Conservation (phyloP, 2,888 invertebrate genomes). For the Rhabditoides inermis region DNA sequence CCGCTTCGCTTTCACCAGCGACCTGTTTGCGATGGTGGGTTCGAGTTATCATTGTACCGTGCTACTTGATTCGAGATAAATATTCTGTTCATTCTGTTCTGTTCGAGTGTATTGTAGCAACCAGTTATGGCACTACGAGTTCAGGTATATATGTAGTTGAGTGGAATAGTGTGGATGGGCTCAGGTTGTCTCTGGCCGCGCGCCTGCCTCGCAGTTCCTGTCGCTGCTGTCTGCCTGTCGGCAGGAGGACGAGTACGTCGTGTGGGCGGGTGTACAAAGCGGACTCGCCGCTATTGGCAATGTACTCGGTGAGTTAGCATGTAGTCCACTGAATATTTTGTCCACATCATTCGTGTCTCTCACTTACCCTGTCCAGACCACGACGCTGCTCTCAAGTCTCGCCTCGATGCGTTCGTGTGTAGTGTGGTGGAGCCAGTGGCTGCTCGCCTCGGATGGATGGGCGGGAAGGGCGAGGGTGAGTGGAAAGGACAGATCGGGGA, state of each 20-base stretch:
- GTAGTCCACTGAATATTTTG: not conserved
- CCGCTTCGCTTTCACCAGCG: slow-evolving; percentile 78
- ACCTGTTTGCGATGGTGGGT: slow-evolving; percentile 76
- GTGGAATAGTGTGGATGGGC: not conserved
- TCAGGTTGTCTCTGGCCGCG: slow-evolving; percentile 67
- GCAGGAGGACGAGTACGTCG: slow-evolving; percentile 80
- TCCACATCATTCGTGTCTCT: not conserved
- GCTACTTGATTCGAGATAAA: too few species aligned
- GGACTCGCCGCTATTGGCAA: slow-evolving; percentile 21
- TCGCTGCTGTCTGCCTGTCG: slow-evolving; percentile 73
- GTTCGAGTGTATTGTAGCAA: too few species aligned
- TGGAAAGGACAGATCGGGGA: too few species aligned
- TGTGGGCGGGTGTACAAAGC: slow-evolving; percentile 65
- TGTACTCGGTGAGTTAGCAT: slow-evolving; percentile 13
- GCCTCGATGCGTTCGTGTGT: slow-evolving; percentile 29
- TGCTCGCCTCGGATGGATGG: slow-evolving; percentile 38
- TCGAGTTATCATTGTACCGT: too few species aligned
- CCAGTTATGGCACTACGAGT: too few species aligned
- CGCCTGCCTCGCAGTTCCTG: slow-evolving; percentile 71
- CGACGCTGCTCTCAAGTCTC: not conserved
- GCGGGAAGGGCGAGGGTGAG: slow-evolving; percentile 29
- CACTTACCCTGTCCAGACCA: too few species aligned
- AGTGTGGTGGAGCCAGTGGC: slow-evolving; percentile 33
- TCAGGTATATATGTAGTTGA: too few species aligned
- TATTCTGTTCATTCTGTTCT: too few species aligned